Conservation (phyloP, 2,797 vertebrate species). For the Spinibarbus caldwelli region DNA sequence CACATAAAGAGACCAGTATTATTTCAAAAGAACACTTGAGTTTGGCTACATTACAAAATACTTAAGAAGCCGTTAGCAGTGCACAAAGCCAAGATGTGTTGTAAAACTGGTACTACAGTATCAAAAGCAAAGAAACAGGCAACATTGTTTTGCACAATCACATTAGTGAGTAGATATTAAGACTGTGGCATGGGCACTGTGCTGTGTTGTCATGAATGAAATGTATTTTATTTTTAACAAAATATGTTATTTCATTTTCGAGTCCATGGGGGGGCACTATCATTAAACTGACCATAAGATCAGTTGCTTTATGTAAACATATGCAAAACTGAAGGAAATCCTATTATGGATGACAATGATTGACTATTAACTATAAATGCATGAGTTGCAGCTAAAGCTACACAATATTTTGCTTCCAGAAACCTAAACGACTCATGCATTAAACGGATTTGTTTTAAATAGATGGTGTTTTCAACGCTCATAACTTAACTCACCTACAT, state of each 20-base stretch:
- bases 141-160: slow-evolving; percentile 25
- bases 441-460: slow-evolving; percentile 1
- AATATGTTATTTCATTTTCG: background rate
- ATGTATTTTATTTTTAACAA: background rate
- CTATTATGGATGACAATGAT: background rate
- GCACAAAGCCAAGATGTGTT: slow-evolving; percentile 32
- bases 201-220: background rate
- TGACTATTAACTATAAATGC: background rate
- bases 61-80: slow-evolving; percentile 35
- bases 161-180: slow-evolving; percentile 21
- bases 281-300: background rate
- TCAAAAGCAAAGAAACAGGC: slow-evolving; percentile 44
- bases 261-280: background rate
- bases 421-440: slow-evolving; percentile 16
- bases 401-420: background rate
- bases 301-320: slow-evolving; percentile 22
- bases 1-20: slow-evolving; percentile 38
- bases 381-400: background rate
- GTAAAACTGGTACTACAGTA: slow-evolving; percentile 44
- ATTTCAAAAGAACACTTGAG: slow-evolving; percentile 29
- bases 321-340: background rate
- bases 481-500: background rate
- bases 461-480: background rate
- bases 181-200: background rate
- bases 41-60: slow-evolving; percentile 47